Percentiles rank a stretch among this genome's conserved stretches.
These are phyloP conservation scores for Tapera naevia DNA, from an alignment of 2,797 vertebrate species.

Conservation along the genomic window DNA sequence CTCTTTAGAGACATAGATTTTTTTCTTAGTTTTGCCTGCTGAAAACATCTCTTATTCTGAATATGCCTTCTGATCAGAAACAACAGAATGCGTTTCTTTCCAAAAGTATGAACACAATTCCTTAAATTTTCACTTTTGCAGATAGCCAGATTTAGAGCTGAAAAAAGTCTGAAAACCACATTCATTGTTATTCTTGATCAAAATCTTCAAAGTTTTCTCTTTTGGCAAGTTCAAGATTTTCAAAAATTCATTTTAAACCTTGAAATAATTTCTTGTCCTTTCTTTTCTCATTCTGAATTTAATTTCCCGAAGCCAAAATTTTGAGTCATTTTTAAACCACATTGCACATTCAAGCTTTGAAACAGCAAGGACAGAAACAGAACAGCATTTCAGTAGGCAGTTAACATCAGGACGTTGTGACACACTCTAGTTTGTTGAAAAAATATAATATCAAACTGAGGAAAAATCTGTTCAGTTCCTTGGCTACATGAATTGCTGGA, in stretches of 20 bases:
- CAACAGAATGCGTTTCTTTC: background rate
- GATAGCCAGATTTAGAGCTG: background rate
- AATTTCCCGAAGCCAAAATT: slow-evolving; percentile 47
- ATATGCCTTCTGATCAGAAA: background rate
- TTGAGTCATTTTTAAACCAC: slow-evolving; percentile 21
- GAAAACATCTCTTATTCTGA: background rate
- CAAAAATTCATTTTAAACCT: background rate
- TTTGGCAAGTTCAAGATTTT: background rate
- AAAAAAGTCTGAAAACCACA: background rate
- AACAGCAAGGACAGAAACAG: slow-evolving; percentile 55
- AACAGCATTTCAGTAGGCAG: slow-evolving; percentile 69
- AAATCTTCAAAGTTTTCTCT: background rate
- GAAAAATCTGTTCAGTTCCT: slow-evolving; percentile 50
- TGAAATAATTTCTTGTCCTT: slow-evolving; percentile 12
- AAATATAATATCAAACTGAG: slow-evolving; percentile 58
- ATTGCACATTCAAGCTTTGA: slow-evolving; percentile 30
- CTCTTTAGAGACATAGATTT: background rate
- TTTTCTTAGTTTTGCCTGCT: background rate
- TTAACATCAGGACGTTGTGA: slow-evolving; percentile 51
- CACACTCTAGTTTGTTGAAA: slow-evolving; percentile 60
- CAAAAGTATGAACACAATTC: background rate
- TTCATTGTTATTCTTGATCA: background rate
- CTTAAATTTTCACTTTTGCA: background rate
- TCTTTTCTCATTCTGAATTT: slow-evolving; percentile 22
- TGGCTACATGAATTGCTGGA: background rate